These are phyloP conservation scores for Anadara kagoshimensis DNA, from an alignment of 1,140 invertebrate species.

Conservation along the genomic window DNA sequence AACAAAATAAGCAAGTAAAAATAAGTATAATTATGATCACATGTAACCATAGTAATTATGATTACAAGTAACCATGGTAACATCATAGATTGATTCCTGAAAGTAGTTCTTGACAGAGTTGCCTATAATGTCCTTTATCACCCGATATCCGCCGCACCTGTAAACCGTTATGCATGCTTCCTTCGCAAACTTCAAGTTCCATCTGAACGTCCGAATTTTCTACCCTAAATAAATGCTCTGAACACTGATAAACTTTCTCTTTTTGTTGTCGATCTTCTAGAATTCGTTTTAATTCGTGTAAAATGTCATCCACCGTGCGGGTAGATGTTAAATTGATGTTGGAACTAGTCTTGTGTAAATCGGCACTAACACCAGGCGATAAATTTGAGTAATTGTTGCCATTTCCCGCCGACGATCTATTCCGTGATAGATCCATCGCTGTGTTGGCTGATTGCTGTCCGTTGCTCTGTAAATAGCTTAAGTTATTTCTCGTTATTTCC, in stretches of 20 bases:
- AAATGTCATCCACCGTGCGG: constrained; percentile 78
- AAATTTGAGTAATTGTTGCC: too few species aligned
- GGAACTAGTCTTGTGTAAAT: constrained; percentile 35
- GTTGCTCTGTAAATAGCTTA: too few species aligned
- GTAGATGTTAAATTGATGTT: constrained; percentile 51
- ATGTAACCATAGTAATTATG: too few species aligned
- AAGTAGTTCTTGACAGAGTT: constrained; percentile 92
- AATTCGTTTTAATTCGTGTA: constrained; percentile 87
- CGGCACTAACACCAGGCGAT: too few species aligned
- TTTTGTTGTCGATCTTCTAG: constrained; percentile 78
- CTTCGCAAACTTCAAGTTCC: constrained; percentile 84
- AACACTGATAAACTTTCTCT: constrained; percentile 72
- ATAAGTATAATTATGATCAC: too few species aligned
- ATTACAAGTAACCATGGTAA: too few species aligned
- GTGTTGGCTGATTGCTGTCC: too few species aligned
- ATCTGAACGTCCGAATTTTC: constrained; percentile 91
- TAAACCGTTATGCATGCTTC: constrained; percentile 80
- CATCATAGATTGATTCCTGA: constrained; percentile 81
- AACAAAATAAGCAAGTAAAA: too few species aligned
- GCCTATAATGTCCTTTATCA: constrained; percentile 91
- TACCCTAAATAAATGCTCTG: constrained; percentile 75
- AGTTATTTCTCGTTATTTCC: too few species aligned
- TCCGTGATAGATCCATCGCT: too few species aligned
- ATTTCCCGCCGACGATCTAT: too few species aligned
- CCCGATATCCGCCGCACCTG: constrained; percentile 93